Evolutionary conservation across 1,140 invertebrate genomes (phyloP).

Genomic region (Habropoda laboriosa): DNA sequence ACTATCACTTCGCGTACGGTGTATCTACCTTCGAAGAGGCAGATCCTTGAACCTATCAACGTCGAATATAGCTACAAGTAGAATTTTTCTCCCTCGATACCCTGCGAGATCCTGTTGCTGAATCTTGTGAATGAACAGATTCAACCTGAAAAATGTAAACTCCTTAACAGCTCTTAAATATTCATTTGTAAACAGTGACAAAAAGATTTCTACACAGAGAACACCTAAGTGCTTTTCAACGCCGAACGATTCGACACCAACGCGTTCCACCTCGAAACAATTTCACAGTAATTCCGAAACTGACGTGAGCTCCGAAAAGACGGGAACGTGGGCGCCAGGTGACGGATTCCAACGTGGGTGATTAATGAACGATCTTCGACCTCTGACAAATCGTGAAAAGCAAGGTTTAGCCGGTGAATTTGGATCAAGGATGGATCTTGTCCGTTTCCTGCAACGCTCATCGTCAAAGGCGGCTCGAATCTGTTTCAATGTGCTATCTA

Average conservation of each 20-base stretch:
- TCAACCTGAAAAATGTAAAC: too few species aligned
- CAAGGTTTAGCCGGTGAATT: background rate
- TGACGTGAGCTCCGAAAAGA: background rate
- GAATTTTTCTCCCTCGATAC: background rate
- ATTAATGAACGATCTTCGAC: constrained; percentile 18
- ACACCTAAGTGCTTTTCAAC: background rate
- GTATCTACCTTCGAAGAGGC: background rate
- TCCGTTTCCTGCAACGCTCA: constrained; percentile 1
- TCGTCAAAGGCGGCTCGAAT: background rate
- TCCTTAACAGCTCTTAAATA: background rate
- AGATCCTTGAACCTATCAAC: background rate
- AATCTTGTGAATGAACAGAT: background rate
- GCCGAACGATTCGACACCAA: background rate
- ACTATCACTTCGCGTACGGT: background rate
- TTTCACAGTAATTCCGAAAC: background rate
- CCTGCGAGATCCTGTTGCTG: background rate
- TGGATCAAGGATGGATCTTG: constrained; percentile 33
- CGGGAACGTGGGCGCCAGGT: background rate
- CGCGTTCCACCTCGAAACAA: background rate
- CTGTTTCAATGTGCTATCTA: constrained; percentile 48
- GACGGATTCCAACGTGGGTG: background rate
- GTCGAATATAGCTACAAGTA: background rate
- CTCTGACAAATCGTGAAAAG: background rate
- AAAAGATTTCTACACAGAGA: background rate
- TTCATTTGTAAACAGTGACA: too few species aligned